Percentiles rank a stretch among this genome's conserved stretches.
Conservation (phyloP, 2,797 vertebrate genomes). For the Squalus acanthias region DNA sequence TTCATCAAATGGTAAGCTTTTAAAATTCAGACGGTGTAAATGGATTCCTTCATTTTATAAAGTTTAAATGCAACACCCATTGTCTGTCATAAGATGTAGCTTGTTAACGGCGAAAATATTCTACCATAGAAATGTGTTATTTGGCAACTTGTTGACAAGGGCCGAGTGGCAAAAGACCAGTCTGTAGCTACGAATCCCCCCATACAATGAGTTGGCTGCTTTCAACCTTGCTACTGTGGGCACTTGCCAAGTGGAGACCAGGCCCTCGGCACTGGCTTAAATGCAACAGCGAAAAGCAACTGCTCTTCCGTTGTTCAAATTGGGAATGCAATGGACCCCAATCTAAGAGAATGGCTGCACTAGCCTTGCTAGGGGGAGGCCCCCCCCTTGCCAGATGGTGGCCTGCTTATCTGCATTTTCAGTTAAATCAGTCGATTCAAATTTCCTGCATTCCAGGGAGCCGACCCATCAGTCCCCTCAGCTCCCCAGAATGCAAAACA, state of each 20-base stretch:
- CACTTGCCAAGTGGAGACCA: not conserved
- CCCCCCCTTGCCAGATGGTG: not conserved
- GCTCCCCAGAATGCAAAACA: not conserved
- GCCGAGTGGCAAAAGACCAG: not conserved
- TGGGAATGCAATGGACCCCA: not conserved
- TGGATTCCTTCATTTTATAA: not conserved
- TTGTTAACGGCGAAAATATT: not conserved
- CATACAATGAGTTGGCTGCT: not conserved
- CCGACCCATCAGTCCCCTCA: not conserved
- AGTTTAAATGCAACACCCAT: not conserved
- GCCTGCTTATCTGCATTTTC: not conserved
- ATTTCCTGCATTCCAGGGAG: not conserved
- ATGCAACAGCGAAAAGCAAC: not conserved
- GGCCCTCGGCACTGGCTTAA: not conserved
- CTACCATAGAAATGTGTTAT: not conserved
- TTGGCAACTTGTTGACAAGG: not conserved
- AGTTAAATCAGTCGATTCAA: not conserved
- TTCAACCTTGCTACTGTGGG: not conserved
- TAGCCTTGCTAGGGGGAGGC: conserved; percentile 32
- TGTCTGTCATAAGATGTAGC: no score
- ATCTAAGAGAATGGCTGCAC: not conserved
- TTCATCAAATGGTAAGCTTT: conserved; percentile 3
- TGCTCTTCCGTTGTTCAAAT: not conserved
- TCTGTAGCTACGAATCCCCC: not conserved
- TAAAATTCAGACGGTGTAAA: not conserved